These are phyloP conservation scores for Amphipyra tragopoginis DNA, from an alignment of 2,888 invertebrate genomes.

Conservation along the genomic window DNA sequence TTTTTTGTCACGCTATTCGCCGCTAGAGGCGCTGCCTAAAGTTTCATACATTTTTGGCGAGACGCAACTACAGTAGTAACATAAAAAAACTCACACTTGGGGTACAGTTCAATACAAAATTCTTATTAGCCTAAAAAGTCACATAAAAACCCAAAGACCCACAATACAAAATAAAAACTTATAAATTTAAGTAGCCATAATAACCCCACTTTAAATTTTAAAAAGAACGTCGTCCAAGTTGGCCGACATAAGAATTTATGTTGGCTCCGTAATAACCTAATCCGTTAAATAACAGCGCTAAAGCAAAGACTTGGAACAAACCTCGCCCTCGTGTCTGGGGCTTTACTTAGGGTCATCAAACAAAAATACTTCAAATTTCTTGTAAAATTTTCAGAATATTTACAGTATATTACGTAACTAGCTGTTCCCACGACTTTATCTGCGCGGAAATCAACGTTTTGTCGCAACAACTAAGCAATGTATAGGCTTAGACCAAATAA, in stretches of 20 bases:
- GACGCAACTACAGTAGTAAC: too few species aligned
- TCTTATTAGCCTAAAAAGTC: neutral
- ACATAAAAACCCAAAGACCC: neutral
- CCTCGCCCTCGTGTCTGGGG: constrained; percentile 56
- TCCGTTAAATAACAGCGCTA: constrained; percentile 66
- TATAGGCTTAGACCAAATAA: too few species aligned
- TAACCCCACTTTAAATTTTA: constrained; percentile 23
- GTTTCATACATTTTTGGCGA: too few species aligned
- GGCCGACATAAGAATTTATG: constrained; percentile 60
- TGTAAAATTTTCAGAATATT: neutral
- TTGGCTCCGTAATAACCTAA: constrained; percentile 58
- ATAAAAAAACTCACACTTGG: too few species aligned
- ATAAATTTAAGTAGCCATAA: constrained; percentile 16
- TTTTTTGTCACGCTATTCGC: too few species aligned
- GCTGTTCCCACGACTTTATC: too few species aligned
- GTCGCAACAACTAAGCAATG: too few species aligned
- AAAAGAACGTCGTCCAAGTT: constrained; percentile 29
- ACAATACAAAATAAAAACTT: neutral
- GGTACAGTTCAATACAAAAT: too few species aligned
- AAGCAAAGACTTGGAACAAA: constrained; percentile 67
- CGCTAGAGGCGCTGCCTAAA: too few species aligned
- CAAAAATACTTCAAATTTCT: neutral
- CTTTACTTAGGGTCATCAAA: constrained; percentile 50
- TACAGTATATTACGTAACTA: too few species aligned
- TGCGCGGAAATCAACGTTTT: too few species aligned